Evolutionary conservation across 2,113 vertebrate genomes (phyloP), one percentile per base, ranked within the genome.

Genomic region (Procavia capensis): DNA sequence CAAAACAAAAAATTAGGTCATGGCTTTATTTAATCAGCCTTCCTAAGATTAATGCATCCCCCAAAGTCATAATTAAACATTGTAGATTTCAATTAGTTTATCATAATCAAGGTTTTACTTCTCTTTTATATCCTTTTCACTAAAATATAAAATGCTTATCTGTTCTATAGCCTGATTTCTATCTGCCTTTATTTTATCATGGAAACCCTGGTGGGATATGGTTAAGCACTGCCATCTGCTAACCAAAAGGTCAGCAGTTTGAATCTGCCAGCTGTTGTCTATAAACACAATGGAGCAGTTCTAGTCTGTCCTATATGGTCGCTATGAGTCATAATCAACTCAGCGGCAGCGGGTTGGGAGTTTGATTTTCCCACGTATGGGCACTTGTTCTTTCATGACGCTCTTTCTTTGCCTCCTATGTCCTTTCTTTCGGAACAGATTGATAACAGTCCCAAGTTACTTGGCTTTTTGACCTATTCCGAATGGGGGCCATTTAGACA

Each of bases 1-100:
- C 20, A 43, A 95, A 95, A 86, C 29, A 92, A 90, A 92, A 90
- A 95, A 96, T 84, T 74, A 88, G 47, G 61, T 39, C 50, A 39
- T 8, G 27, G 31, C 6, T 96, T 92, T 88, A 88, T 91, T 54
- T 78, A 94, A 90, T 82, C 27, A 81, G 20, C 24, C 22, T 39
- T 20, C 70, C 36, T 72, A 24, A 72, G 70, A 39, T 17, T 19
- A 74, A 57, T 68, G 14, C 6, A 50, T 75, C 25, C 19, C 27
- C 36, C 68, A 41, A 13, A 81, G 13, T 70, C 39, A 34, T 29
- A 76, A 85, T 92, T 25, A 68, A 85, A 66, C 16, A 86, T 9
- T 43, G 24, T 64, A 24, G 9, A 9, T 41, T 94, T 92, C 57
- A 66, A 61, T 82, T 88, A 70, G 76, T 92, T 83, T 47, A 80